Conservation (phyloP, 2,888 invertebrate genomes). For the Meteorus cinctellus region DNA sequence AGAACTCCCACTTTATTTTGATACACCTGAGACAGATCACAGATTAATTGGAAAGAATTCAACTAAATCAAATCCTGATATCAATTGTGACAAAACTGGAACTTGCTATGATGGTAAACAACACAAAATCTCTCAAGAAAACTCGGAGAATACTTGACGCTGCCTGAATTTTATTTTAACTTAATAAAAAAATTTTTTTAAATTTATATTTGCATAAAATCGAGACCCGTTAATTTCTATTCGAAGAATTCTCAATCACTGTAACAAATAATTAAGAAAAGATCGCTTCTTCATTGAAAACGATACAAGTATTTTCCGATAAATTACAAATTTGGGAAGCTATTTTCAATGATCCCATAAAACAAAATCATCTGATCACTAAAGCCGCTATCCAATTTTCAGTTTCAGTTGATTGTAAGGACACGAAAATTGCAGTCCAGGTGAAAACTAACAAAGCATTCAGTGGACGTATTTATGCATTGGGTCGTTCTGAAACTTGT, state of each 20-base stretch:
- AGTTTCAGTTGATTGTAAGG: constrained; percentile 96
- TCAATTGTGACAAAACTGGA: constrained; percentile 95
- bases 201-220: no score
- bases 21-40: constrained; percentile 84
- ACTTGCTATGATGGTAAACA: constrained; percentile 93
- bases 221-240: no score
- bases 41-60: constrained; percentile 80
- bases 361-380: background rate
- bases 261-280: no score
- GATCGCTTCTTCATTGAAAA: no score
- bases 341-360: no score
- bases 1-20: constrained; percentile 83
- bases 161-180: no score
- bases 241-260: no score
- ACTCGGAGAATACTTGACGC: no score
- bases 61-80: constrained; percentile 77
- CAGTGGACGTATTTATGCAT: constrained; percentile 94
- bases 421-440: constrained; percentile 93
- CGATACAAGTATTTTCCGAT: no score
- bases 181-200: no score
- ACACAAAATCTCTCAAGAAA: no score
- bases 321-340: no score
- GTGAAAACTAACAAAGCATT: constrained; percentile 95
- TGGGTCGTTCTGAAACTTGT: constrained; percentile 95
- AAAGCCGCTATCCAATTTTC: constrained; percentile 54